Base-by-base conservation (phyloP, 2,113 vertebrate genomes). In the Hirundichthys speculiger region DNA sequence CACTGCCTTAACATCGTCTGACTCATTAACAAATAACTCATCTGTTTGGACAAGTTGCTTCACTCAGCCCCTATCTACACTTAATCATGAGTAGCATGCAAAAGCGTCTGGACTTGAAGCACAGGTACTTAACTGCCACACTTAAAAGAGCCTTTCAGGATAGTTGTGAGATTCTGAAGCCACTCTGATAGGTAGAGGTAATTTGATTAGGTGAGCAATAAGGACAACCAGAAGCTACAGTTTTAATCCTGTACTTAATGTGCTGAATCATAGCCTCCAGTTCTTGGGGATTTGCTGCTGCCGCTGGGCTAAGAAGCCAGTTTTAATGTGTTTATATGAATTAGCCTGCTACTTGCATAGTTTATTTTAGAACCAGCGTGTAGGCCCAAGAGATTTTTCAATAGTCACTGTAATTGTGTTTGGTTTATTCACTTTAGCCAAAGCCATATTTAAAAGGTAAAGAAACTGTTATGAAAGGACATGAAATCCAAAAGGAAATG, bases 351-450 rank as follows among this genome's bases (percentile, higher is more conserved):
- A 61, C 65, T 86, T 69, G 74, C 72, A 82, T n/a, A 73, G 86
- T 90, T 90, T 87, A 77, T 83, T 80, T 85, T 79, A 62, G 70
- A 73, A 74, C 82, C 83, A 88, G 86, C 90, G 90, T 90, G 73
- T 86, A 86, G 82, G 76, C 82, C 78, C 56, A 64, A 83, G 69
- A 85, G 82, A 73, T 88, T 89, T 86, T 87, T 85, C 85, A 85
- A 48, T 5, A 73, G 74, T 79, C 70, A 52, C 71, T 53, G 51
- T 80, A 88, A 87, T 87, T 86, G 76, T 66, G 63, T 73, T 57
- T 77, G 57, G 56, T 60, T 25, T 85, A 80, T 88, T 91, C 92
- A 70, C 80, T 84, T 90, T 87, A 75, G 50, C 69, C 60, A 9
- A 69, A 72, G 59, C 45, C 38, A 56, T 62, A 69, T 78, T n/a